Evolutionary conservation across 2,797 vertebrate species (phyloP), one percentile per base, ranked within the genome.

Genomic region (Myripristis jacobus): DNA sequence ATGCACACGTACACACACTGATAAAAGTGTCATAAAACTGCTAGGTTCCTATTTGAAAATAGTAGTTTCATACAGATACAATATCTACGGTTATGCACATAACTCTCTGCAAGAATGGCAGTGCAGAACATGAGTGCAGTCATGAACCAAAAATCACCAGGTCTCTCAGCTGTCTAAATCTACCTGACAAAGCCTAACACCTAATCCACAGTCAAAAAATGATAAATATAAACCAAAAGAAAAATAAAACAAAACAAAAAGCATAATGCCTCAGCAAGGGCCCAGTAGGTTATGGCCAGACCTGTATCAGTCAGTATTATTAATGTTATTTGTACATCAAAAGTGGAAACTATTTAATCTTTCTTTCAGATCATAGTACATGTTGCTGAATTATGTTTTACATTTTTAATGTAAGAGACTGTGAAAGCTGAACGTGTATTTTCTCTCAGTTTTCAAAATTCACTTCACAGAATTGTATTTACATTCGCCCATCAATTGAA

Each of bases 91-190:
- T 3, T 34, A 31, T 4, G 15, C 12, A 22, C 18, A 50, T 22
- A 75, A 38, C 48, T 0, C 25, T 50, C 16, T 19, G 29, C 18
- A 41, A 2, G 4, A 59, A 48, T 25, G 8, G 15, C 9, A 10
- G 3, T 0, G 0, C 16, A 52, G 52, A 61, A 44, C 16, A 24
- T 29, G 22, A 18, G 0, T 2, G 24, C 36, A 50, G 50, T 12
- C 4, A 46, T 41, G 9, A 66, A 70, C 46, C 3, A 29, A 64
- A 51, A 72, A 70, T 70, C 53, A 74, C 12, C 63, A 64, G 24
- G 47, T 77, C 16, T 64, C 24, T 29, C 6, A 69, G 55, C 56
- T 52, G 18, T 73, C 62, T 22, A 50, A 53, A 36, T 74, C 19
- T 66, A 73, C 38, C 54, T 29, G 44, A 68, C 46, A 53, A 61